phyloP scores from a whole-genome alignment of 2,797 vertebrate species.

The Brachyrhaphis roseni region DNA sequence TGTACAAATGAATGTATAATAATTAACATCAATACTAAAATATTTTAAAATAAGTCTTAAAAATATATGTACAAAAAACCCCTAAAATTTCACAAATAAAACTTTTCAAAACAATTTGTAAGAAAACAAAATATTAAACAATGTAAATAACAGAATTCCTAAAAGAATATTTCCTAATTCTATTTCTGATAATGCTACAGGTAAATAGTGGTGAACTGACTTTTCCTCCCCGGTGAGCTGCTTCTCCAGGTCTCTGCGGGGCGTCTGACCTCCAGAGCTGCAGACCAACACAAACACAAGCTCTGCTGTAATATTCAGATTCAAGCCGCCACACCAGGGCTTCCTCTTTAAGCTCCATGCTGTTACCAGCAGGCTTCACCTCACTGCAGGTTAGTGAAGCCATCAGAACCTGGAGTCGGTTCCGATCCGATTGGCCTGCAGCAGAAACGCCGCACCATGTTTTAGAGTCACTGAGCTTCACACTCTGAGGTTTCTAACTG shows the following conservation, averaged over 20 bases:
- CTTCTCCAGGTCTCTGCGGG: constrained; percentile 95
- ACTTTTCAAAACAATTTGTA: neutral
- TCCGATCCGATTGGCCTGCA: neutral
- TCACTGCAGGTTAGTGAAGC: constrained; percentile 13
- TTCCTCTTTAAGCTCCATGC: constrained; percentile 37
- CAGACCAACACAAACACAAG: constrained; percentile 6
- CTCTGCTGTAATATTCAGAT: neutral
- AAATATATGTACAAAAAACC: too few species aligned
- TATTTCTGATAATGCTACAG: too few species aligned
- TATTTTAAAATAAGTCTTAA: too few species aligned
- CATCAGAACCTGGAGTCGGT: neutral
- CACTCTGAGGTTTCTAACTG: too few species aligned
- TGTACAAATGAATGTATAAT: too few species aligned
- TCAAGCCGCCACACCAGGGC: neutral
- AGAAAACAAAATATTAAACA: neutral
- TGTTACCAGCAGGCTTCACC: constrained; percentile 36
- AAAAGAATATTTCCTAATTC: neutral
- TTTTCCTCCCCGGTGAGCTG: constrained; percentile 97
- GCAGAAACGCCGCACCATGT: neutral
- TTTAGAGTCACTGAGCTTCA: too few species aligned
- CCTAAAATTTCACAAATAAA: neutral
- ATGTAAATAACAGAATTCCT: neutral
- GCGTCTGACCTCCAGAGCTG: constrained; percentile 95
- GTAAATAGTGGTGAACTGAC: constrained; percentile 77
- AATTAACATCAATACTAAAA: too few species aligned